These are phyloP conservation scores for Saguinus imperator DNA, from an alignment of 2,113 vertebrate genomes.

Conservation along the genomic window DNA sequence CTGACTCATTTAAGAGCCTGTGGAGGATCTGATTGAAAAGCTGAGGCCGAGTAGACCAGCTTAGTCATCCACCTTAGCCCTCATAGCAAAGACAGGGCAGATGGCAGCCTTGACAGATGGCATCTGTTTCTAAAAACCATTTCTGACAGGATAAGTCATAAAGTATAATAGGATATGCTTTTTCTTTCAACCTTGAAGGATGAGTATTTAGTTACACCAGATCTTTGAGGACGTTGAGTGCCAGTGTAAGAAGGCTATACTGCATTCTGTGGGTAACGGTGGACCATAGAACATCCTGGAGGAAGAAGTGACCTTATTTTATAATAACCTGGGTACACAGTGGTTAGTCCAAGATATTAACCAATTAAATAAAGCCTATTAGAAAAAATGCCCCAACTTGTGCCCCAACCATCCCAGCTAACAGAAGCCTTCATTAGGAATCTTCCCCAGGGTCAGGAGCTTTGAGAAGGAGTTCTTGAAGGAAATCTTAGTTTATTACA, in stretches of 20 bases:
- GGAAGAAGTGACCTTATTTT: background rate
- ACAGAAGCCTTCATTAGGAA: background rate
- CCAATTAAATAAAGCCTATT: background rate
- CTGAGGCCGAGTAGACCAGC: background rate
- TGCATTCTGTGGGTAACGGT: background rate
- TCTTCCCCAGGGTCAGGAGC: background rate
- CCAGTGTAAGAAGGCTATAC: background rate
- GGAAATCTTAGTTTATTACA: background rate
- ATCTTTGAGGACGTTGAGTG: background rate
- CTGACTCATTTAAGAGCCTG: background rate
- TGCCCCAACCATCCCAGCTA: background rate
- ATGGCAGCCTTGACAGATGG: conserved; percentile 51
- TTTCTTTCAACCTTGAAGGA: conserved; percentile 22
- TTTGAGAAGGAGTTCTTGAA: background rate
- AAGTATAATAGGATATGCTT: conserved; percentile 12
- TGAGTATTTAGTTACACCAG: background rate
- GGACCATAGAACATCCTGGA: background rate
- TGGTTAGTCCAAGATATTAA: background rate
- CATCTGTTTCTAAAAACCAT: conserved; percentile 65
- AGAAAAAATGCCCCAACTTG: background rate
- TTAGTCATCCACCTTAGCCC: conserved; percentile 21
- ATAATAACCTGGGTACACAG: background rate
- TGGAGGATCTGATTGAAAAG: background rate
- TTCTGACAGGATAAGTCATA: conserved; percentile 43
- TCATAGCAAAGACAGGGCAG: conserved; percentile 26